Percentiles rank a stretch among this genome's conserved stretches.
Conservation (phyloP, 2,113 vertebrate species). For the Chamaetylas fuelleborni region DNA sequence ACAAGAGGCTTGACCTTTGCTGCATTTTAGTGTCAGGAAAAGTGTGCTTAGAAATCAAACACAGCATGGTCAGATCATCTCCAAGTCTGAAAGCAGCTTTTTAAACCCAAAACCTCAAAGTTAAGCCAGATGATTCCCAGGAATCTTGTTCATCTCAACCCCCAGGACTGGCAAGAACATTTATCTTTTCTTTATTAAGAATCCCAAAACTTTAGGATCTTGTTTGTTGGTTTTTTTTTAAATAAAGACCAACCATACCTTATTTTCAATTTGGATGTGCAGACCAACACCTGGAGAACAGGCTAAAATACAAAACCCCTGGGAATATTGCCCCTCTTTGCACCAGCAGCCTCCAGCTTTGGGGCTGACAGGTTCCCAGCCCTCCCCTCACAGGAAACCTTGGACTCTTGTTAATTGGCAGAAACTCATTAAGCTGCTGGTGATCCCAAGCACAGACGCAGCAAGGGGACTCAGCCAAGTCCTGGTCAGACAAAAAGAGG, state of each 20-base stretch:
- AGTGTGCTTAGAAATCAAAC: conserved; percentile 16
- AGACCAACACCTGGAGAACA: neutral
- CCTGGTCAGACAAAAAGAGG: neutral
- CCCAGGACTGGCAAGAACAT: neutral
- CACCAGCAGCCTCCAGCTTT: neutral
- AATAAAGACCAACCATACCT: neutral
- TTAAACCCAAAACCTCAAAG: neutral
- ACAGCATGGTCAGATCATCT: neutral
- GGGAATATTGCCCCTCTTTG: neutral
- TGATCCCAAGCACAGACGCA: neutral
- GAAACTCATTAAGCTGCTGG: neutral
- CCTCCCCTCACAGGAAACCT: neutral
- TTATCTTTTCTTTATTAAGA: neutral
- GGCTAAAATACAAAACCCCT: neutral
- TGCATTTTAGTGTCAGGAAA: neutral
- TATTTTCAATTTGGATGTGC: neutral
- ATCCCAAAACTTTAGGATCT: neutral
- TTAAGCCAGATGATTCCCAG: neutral
- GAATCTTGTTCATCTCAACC: neutral
- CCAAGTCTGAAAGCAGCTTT: neutral
- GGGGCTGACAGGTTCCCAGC: neutral
- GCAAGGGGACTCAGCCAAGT: neutral
- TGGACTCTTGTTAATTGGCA: neutral
- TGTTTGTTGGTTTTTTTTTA: neutral
- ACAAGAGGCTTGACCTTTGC: conserved; percentile 5